phyloP scores from a whole-genome alignment of 2,888 invertebrate genomes.

The Venusia cambrica region DNA sequence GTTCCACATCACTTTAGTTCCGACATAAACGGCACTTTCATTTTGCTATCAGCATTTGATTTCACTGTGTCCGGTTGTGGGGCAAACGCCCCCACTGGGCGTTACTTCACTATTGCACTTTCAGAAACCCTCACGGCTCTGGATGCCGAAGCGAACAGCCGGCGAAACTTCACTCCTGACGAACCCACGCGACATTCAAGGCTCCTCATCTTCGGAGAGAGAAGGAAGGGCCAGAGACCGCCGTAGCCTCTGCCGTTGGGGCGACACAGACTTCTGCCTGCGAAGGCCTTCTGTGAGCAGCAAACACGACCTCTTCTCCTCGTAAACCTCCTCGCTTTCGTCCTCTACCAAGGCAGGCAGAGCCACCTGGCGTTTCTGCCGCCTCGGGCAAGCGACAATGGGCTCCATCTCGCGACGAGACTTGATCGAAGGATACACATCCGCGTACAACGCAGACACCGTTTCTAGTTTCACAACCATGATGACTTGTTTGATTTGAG shows the following conservation, averaged over 20 bases:
- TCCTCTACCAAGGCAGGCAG: conserved; percentile 61
- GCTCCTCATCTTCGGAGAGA: conserved; percentile 73
- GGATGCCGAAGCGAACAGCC: conserved; percentile 40
- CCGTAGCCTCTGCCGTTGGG: conserved; percentile 61
- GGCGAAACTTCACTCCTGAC: conserved; percentile 59
- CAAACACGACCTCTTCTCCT: conserved; percentile 53
- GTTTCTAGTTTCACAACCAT: conserved; percentile 69
- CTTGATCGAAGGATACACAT: conserved; percentile 54
- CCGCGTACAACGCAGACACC: conserved; percentile 54
- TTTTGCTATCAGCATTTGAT: no score
- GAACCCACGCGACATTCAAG: conserved; percentile 49
- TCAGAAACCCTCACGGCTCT: conserved; percentile 33
- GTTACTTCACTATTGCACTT: conserved; percentile 39
- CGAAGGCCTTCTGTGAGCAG: conserved; percentile 57
- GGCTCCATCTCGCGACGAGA: conserved; percentile 51
- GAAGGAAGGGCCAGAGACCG: conserved; percentile 68
- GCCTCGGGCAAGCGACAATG: conserved; percentile 44
- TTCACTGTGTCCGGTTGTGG: conserved; percentile 32
- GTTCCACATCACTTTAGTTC: conserved; percentile 51
- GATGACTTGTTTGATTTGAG: conserved; percentile 28
- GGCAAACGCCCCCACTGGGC: conserved; percentile 36
- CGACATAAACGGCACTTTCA: conserved; percentile 25
- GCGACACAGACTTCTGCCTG: conserved; percentile 70
- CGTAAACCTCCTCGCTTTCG: conserved; percentile 57
- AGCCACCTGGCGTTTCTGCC: conserved; percentile 52